phyloP scores from a whole-genome alignment of 2,797 vertebrate species.

The Poliocrania exsul region DNA sequence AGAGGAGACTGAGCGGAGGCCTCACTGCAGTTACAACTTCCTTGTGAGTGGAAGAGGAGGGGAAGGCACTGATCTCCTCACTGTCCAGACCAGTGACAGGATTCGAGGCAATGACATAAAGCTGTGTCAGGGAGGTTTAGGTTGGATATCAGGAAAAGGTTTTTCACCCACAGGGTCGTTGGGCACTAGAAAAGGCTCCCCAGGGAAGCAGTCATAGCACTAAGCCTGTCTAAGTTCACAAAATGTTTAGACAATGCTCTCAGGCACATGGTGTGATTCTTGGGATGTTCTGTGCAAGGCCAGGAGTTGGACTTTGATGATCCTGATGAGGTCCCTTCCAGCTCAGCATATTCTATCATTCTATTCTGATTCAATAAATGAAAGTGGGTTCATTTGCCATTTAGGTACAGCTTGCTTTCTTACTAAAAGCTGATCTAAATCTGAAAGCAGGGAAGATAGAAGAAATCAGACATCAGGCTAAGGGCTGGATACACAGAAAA shows the following conservation, averaged over 20 bases:
- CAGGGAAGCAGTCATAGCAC: not conserved
- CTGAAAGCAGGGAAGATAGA: not conserved
- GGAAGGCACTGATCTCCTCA: not conserved
- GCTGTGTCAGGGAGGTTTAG: not conserved
- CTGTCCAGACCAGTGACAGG: not conserved
- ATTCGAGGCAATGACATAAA: not conserved
- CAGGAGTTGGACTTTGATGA: not conserved
- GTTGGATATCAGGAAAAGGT: not conserved
- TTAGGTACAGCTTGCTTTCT: not conserved
- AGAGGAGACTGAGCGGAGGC: not conserved
- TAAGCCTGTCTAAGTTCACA: not conserved
- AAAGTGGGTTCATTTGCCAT: not conserved
- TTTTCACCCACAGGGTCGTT: not conserved
- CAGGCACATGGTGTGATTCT: not conserved
- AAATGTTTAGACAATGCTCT: not conserved
- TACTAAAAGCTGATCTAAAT: not conserved
- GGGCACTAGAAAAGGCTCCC: not conserved
- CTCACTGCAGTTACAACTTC: not conserved
- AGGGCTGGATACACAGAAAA: not conserved
- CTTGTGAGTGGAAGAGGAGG: not conserved
- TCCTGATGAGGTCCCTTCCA: not conserved
- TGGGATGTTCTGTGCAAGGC: not conserved
- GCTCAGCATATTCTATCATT: not conserved
- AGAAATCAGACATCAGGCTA: not conserved
- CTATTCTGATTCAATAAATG: not conserved